phyloP scores from a whole-genome alignment of 2,797 vertebrate species.

The Aulostomus chinensis region DNA sequence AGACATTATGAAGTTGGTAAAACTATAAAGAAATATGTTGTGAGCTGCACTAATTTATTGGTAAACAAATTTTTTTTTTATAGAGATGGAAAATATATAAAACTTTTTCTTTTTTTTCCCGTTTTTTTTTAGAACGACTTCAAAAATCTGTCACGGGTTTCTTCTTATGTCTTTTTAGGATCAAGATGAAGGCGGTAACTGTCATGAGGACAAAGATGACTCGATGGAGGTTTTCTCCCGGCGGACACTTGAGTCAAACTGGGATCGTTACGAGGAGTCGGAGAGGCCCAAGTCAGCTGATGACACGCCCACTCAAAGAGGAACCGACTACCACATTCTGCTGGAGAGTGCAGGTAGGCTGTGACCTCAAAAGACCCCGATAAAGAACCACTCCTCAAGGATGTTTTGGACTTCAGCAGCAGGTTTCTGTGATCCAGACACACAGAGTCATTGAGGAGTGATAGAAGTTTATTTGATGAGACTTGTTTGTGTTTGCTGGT shows the following conservation, averaged over 20 bases:
- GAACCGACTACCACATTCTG: constrained; percentile 88
- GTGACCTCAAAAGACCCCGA: fast-evolving
- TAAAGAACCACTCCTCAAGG: no score
- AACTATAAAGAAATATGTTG: no score
- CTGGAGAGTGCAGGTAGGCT: constrained; percentile 86
- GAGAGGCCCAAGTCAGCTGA: constrained; percentile 66
- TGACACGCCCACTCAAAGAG: constrained; percentile 82
- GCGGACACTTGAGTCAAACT: constrained; percentile 91
- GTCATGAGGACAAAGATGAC: constrained; percentile 70
- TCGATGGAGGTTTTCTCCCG: constrained; percentile 80
- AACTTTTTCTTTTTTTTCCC: no score
- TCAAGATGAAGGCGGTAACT: constrained; percentile 57
- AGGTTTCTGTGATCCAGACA: no score
- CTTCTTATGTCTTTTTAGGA: constrained; percentile 40
- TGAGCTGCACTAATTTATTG: no score
- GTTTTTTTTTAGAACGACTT: constrained; percentile 1
- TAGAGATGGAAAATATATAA: no score
- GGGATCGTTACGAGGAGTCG: constrained; percentile 86
- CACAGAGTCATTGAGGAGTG: no score
- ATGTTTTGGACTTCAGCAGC: no score
- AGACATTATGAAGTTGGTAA: no score
- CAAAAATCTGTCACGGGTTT: background rate
- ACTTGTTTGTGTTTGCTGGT: no score
- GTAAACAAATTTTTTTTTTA: no score
- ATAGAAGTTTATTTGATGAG: no score